Evolutionary conservation across 2,888 invertebrate species (phyloP), one percentile per base, ranked within the genome.

Genomic region (Amphiduros pacificus): DNA sequence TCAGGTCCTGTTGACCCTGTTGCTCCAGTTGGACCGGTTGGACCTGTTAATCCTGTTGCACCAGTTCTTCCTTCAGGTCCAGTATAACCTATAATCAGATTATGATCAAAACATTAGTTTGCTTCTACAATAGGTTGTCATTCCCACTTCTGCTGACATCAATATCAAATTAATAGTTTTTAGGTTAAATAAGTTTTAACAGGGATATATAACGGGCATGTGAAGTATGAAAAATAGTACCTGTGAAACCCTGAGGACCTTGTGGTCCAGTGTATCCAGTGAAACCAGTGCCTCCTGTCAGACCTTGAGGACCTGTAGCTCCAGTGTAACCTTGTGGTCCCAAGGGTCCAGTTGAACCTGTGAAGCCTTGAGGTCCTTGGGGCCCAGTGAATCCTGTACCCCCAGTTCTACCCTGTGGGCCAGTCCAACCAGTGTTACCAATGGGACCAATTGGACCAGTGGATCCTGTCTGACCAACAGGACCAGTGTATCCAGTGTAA

Each of bases 1-100:
- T 89, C 85, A 27, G 85, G 88, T 41, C 92, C 92, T 65, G 91
- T 89, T 65, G 87, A 20, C 5, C 56, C 58, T 22, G 50, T 50
- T 1, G 22, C 31, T 22, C 58, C 58, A 31, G 50, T 50, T 1
- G 32, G 29, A 14, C 58, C 58, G 1, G 27, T 17, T 9, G 50
- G 58, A 51, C 58, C 58, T 20, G 58, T 58, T 6, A 40, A 44
- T 41, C 55, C 55, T 14, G 55, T 55, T n/a, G n/a, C 20, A 3
- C 60, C 60, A 29, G 48, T 44, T 14, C 20, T 22, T 14, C 60
- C 60, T 9, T 20, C 40, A 32, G n/a, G n/a, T n/a, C n/a, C n/a
- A n/a, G n/a, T n/a, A n/a, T n/a, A n/a, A n/a, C n/a, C n/a, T n/a
- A n/a, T n/a, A n/a, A n/a, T n/a, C n/a, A n/a, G n/a, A n/a, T n/a